These are phyloP conservation scores for Gobius niger DNA, from an alignment of 2,113 vertebrate genomes.

Conservation along the genomic window DNA sequence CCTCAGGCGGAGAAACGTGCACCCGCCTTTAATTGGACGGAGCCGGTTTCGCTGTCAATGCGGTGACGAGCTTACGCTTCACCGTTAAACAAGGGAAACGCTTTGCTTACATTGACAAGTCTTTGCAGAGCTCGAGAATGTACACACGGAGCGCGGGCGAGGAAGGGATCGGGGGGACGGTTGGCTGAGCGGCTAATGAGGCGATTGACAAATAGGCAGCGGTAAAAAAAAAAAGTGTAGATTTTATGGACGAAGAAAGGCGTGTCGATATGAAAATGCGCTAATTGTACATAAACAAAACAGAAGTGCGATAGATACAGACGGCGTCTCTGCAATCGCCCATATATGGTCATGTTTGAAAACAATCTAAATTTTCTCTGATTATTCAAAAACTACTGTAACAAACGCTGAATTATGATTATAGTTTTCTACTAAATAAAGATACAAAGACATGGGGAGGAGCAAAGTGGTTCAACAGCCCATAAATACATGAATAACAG, in stretches of 20 bases:
- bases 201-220: background rate
- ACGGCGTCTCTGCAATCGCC: too few species aligned
- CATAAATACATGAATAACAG: too few species aligned
- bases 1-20: constrained; percentile 1
- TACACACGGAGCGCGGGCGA: background rate
- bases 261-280: background rate
- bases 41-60: background rate
- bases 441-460: too few species aligned
- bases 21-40: constrained; percentile 4
- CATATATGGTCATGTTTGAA: too few species aligned
- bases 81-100: background rate
- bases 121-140: background rate
- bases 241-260: background rate
- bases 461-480: too few species aligned
- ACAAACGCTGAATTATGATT: too few species aligned
- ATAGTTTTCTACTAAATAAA: too few species aligned
- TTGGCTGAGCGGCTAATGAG: constrained; percentile 9
- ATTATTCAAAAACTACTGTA: too few species aligned
- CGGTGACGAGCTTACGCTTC: background rate
- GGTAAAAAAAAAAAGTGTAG: background rate
- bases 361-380: too few species aligned
- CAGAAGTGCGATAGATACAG: too few species aligned
- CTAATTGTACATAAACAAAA: too few species aligned
- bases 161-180: background rate
- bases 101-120: background rate